Base-by-base conservation (phyloP, 2,113 vertebrate genomes). In the Cyprinodon tularosa region DNA sequence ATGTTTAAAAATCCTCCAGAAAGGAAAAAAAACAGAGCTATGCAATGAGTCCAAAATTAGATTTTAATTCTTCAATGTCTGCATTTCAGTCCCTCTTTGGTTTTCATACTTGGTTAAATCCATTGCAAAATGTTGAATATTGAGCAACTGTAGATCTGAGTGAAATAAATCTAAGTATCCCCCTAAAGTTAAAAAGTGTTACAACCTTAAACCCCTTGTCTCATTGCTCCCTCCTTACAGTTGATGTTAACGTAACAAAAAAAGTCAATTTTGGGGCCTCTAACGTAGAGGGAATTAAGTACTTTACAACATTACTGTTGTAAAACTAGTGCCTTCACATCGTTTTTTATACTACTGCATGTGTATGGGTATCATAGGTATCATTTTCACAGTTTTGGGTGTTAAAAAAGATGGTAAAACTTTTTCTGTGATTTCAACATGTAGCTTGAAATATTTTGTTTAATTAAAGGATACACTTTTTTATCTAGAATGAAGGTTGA, bases 1-100 rank as follows among this genome's bases (percentile, higher is more conserved):
- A 75, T 72, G 76, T 70, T 75, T 77, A 69, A 86, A 13, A 36
- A 59, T 29, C 53, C 29, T 11, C 29, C 40, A 72, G 50, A 57
- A 57, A 0, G n/a, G 20, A 57, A 57, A 20, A 20, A 57, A 17
- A 10, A 8, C 9, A 2, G 50, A 4, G 50, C 50, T 57, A 7
- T 57, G 50, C 50, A 57, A 9, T 57, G 20, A 57, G 50, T 57
- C 7, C 29, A 57, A 57, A 20, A 20, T 20, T 57, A 20, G 17
- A 20, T 57, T 8, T 3, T 1, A 57, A 20, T 57, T 57, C n/a
- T 57, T 20, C 17, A 57, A 20, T 20, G 20, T 57, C 50, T 53
- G 48, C 15, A 15, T 53, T 53, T 20, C 15, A 20, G 15, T 0
- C 8, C 8, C 20, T 20, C 50, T 57, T 57, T 57, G 17, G 14